phyloP scores from a whole-genome alignment of 2,797 vertebrate genomes.

The Poeciliopsis paucimaculata region DNA sequence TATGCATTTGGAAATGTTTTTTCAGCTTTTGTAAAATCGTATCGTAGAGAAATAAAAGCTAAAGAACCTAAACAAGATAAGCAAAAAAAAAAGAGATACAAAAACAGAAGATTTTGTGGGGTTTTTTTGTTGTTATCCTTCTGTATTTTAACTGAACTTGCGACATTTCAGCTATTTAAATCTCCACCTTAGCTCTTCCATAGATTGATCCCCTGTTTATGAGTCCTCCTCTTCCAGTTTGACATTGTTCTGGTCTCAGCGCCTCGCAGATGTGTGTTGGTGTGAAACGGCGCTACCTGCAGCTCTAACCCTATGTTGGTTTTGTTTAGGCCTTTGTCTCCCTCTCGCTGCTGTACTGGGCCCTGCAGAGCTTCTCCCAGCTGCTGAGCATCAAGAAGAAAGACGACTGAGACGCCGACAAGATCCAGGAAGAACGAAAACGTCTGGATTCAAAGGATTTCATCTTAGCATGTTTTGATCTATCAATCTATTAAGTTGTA shows the following conservation, averaged over 20 bases:
- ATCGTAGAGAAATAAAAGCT: background rate
- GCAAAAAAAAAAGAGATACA: background rate
- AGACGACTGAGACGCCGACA: conserved; percentile 61
- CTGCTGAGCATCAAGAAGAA: conserved; percentile 73
- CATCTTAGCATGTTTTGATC: background rate
- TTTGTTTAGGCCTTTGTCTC: conserved; percentile 86
- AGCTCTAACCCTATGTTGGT: conserved; percentile 7
- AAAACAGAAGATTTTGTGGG: background rate
- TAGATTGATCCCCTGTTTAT: background rate
- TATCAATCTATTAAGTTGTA: background rate
- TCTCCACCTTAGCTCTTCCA: background rate
- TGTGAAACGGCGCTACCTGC: background rate
- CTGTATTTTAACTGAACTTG: background rate
- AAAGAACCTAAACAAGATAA: background rate
- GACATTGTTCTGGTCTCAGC: background rate
- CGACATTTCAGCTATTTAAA: background rate
- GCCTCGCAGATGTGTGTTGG: background rate
- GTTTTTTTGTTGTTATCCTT: background rate
- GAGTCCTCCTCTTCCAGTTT: background rate
- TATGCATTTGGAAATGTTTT: background rate
- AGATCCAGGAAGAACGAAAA: background rate
- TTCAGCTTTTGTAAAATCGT: background rate
- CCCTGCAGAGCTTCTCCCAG: conserved; percentile 76
- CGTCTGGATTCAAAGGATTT: background rate
- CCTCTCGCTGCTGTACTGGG: conserved; percentile 87